Percentiles rank a stretch among this genome's conserved stretches.
These are phyloP conservation scores for Spheniscus mendiculus DNA, from an alignment of 2,113 vertebrate species.

Conservation along the genomic window DNA sequence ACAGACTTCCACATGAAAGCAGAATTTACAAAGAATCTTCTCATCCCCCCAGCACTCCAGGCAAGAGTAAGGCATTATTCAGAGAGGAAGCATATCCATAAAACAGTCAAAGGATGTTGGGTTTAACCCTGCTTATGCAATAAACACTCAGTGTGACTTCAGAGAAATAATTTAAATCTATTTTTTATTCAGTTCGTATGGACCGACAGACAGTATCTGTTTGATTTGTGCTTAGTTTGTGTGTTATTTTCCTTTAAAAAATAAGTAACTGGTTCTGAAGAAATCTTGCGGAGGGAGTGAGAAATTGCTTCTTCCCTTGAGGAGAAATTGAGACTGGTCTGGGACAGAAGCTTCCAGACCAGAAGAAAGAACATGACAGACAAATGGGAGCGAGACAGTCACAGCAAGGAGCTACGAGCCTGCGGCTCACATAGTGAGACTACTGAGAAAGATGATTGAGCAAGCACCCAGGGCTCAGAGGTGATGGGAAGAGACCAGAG, in stretches of 20 bases:
- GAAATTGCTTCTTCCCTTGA: slow-evolving; percentile 50
- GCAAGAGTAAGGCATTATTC: background rate
- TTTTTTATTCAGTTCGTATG: background rate
- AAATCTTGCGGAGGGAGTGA: slow-evolving; percentile 25
- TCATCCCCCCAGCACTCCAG: background rate
- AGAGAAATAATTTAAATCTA: background rate
- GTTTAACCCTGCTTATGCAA: slow-evolving; percentile 12
- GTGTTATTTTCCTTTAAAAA: background rate
- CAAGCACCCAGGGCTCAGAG: slow-evolving; percentile 2
- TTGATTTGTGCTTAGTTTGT: background rate
- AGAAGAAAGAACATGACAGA: slow-evolving; percentile 42
- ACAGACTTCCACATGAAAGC: background rate
- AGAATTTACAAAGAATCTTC: background rate
- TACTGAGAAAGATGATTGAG: background rate
- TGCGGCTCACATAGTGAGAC: background rate
- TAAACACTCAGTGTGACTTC: slow-evolving; percentile 25
- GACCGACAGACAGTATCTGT: slow-evolving; percentile 1
- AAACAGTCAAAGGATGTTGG: background rate
- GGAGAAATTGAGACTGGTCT: slow-evolving; percentile 2
- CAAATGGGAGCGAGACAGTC: background rate
- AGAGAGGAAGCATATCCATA: background rate
- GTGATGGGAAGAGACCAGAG: background rate
- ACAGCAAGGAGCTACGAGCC: background rate
- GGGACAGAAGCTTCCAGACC: slow-evolving; percentile 16
- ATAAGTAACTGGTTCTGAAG: background rate